Evolutionary conservation across 2,113 vertebrate genomes (phyloP), one percentile per base, ranked within the genome.

Genomic region (Lontra canadensis): DNA sequence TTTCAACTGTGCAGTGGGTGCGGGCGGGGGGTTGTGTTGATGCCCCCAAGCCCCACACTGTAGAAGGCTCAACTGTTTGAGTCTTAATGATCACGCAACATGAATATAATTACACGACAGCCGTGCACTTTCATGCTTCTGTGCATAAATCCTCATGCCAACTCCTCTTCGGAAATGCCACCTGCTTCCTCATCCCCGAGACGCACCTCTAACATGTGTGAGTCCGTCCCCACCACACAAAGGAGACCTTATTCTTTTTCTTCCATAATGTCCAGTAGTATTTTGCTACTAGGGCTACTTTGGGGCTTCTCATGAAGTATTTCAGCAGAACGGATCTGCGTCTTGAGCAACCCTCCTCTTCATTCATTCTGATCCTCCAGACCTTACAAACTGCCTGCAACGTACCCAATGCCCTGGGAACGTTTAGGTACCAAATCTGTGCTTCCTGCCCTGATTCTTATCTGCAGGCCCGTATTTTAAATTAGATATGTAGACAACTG

Each of bases 241-340:
- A 88, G 85, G 57, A 88, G 36, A 97, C 39, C 23, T 49, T n/a
- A 57, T 39, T 79, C 88, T 67, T 96, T 84, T 84, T 47, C 63
- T 84, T 47, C 34, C 11, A 1, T 34, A 26, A 8, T 39, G 34
- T 39, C 78, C 20, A 36, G 63, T 10, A 42, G 1, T 12, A 39
- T 67, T 94, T 84, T 86, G 6, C 57, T 55, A 63, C 44, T 5
- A n/a, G 36, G 79, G n/a, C 52, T 74, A 36, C n/a, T 42, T 4
- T 29, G 47, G n/a, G 34, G 44, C 29, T 85, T 44, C 71, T 74
- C 61, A 25, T 15, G 10, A 14, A 17, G 4, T 63, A 23, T 74
- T 29, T 26, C 1, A 52, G 25, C 39, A 65, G 55, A 86, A 57
- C 39, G 17, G 78, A 80, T 49, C 49, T 44, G 3, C 4, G 1